Conservation (phyloP, 2,888 invertebrate species). For the Marasmarcha lunaedactyla region DNA sequence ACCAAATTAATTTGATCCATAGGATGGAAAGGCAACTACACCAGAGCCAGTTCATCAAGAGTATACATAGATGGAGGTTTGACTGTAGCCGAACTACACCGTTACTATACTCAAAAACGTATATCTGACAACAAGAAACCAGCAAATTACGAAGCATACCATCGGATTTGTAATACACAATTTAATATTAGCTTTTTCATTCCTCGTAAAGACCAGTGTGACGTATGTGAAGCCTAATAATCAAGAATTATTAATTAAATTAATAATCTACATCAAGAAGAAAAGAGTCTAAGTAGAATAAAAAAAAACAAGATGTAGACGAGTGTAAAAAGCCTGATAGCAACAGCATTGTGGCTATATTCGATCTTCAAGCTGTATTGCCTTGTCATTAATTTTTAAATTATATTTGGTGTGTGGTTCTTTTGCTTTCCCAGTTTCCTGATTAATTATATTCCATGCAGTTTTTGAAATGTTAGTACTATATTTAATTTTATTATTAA, state of each 20-base stretch:
- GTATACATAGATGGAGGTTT: slow-evolving; percentile 22
- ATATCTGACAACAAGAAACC: slow-evolving; percentile 13
- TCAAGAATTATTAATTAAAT: not conserved
- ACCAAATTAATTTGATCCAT: slow-evolving; percentile 22
- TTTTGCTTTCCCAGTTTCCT: too few species aligned
- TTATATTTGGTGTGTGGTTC: slow-evolving; percentile 24
- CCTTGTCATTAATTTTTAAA: too few species aligned
- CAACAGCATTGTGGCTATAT: too few species aligned
- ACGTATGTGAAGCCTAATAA: slow-evolving; percentile 13
- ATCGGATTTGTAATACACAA: slow-evolving; percentile 21
- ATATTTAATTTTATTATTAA: too few species aligned
- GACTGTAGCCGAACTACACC: slow-evolving; percentile 19
- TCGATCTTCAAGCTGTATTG: too few species aligned
- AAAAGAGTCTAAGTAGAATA: slow-evolving; percentile 16
- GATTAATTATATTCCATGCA: too few species aligned
- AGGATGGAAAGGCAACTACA: slow-evolving; percentile 23
- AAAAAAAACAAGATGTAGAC: slow-evolving; percentile 22
- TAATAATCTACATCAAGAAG: slow-evolving; percentile 15
- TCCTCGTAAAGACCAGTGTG: slow-evolving; percentile 24
- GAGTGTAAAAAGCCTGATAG: too few species aligned
- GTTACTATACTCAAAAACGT: slow-evolving; percentile 19
- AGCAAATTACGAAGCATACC: slow-evolving; percentile 21
- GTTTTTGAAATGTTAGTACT: too few species aligned
- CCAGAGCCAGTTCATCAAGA: slow-evolving; percentile 19
- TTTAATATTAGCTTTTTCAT: slow-evolving; percentile 24